Evolutionary conservation across 2,888 invertebrate species (phyloP).

Genomic region (Melieria picta): DNA sequence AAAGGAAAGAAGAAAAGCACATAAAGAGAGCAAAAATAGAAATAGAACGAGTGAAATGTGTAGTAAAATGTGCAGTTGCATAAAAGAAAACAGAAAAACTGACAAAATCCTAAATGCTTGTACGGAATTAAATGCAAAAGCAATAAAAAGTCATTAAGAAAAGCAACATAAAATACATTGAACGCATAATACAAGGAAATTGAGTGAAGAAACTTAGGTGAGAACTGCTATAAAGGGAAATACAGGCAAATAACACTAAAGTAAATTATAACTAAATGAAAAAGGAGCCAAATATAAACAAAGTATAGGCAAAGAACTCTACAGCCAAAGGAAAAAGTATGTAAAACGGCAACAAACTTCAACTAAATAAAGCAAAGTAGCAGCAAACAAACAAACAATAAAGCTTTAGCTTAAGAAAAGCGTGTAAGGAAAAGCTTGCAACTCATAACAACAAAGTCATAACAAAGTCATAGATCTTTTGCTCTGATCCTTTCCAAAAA

Average conservation of each 20-base stretch:
- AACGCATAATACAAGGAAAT: too few relatives aligned
- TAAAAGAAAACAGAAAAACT: not conserved
- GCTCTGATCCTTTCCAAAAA: too few relatives aligned
- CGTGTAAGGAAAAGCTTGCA: too few relatives aligned
- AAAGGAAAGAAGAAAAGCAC: not conserved
- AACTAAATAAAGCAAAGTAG: not conserved
- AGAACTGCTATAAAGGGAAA: not conserved
- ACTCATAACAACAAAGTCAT: too few relatives aligned
- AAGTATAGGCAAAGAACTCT: slow-evolving; percentile 2
- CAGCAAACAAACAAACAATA: too few relatives aligned
- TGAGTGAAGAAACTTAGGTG: not conserved
- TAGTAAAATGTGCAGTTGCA: not conserved
- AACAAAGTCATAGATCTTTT: too few relatives aligned
- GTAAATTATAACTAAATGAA: not conserved
- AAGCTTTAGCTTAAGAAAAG: too few relatives aligned
- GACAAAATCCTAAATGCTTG: not conserved
- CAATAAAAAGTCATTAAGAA: too few relatives aligned
- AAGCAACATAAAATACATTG: too few relatives aligned
- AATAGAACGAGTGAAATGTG: not conserved
- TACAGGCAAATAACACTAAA: slow-evolving; percentile 10
- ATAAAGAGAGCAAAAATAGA: not conserved
- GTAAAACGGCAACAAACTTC: not conserved
- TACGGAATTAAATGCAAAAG: too few relatives aligned
- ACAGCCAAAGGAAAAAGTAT: not conserved
- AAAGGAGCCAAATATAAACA: not conserved